These are phyloP conservation scores for Nemotelus pantherinus DNA, from an alignment of 2,888 invertebrate genomes.

Conservation along the genomic window DNA sequence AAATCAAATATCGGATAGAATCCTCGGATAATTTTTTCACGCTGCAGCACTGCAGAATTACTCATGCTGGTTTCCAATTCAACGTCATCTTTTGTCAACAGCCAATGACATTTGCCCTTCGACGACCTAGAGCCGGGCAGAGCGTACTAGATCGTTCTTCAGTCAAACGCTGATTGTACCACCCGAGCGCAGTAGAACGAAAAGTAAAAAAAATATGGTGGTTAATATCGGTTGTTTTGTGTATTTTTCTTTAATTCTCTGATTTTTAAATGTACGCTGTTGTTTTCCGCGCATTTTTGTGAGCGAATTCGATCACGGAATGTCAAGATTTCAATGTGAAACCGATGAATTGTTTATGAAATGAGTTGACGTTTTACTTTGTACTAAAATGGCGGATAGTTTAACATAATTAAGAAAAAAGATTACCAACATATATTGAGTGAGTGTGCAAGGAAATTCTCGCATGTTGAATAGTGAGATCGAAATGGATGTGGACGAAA, in stretches of 20 bases:
- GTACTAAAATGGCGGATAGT: conserved; percentile 46
- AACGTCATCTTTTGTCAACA: not conserved
- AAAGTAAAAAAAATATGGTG: conserved; percentile 44
- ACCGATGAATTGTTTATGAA: conserved; percentile 28
- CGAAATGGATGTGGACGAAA: conserved; percentile 62
- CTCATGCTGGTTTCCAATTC: conserved; percentile 16
- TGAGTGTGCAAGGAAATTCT: conserved; percentile 33
- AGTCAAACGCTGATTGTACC: conserved; percentile 28
- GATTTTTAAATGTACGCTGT: conserved; percentile 14
- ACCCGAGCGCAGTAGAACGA: conserved; percentile 41
- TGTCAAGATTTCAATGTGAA: conserved; percentile 34
- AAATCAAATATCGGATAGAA: not conserved
- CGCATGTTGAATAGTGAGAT: conserved; percentile 23
- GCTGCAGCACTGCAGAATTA: not conserved
- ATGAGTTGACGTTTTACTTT: conserved; percentile 46
- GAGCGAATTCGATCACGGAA: not conserved
- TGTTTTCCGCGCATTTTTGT: conserved; percentile 18
- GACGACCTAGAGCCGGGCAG: conserved; percentile 11
- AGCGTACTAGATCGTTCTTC: conserved; percentile 24
- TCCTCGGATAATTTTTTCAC: too few species aligned
- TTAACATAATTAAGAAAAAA: conserved; percentile 42
- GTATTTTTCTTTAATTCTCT: conserved; percentile 41
- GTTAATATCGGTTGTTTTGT: conserved; percentile 42
- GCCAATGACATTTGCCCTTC: not conserved
- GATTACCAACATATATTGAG: conserved; percentile 20